Conservation (phyloP, 2,797 vertebrate species). For the Pachyuromys duprasi region DNA sequence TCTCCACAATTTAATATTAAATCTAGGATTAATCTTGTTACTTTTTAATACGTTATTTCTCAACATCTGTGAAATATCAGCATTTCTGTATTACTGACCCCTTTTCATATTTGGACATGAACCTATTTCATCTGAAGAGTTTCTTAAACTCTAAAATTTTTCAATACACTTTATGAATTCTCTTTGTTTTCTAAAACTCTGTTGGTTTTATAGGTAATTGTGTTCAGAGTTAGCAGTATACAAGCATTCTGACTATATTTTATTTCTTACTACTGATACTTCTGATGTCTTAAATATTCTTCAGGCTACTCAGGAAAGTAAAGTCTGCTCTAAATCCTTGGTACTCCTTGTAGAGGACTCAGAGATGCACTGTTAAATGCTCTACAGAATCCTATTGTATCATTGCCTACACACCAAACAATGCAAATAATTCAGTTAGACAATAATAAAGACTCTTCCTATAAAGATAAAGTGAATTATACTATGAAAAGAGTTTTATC, state of each 20-base stretch:
- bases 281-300: not conserved
- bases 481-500: not conserved
- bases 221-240: not conserved
- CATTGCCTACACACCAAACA: not conserved
- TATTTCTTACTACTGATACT: not conserved
- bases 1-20: not conserved
- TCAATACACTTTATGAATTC: not conserved
- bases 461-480: not conserved
- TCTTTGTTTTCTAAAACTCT: not conserved
- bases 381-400: too few relatives aligned
- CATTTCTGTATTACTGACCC: not conserved
- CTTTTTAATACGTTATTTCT: not conserved
- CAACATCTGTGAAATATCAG: not conserved
- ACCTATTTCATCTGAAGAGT: not conserved
- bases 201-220: not conserved
- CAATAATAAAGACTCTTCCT: not conserved
- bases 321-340: not conserved
- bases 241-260: not conserved
- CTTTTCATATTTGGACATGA: not conserved
- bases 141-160: not conserved
- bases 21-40: not conserved
- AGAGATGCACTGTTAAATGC: accelerated
- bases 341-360: not conserved
- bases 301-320: not conserved
- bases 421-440: not conserved